These are phyloP conservation scores for Semnornis frantzii DNA, from an alignment of 2,113 vertebrate species.

Conservation along the genomic window DNA sequence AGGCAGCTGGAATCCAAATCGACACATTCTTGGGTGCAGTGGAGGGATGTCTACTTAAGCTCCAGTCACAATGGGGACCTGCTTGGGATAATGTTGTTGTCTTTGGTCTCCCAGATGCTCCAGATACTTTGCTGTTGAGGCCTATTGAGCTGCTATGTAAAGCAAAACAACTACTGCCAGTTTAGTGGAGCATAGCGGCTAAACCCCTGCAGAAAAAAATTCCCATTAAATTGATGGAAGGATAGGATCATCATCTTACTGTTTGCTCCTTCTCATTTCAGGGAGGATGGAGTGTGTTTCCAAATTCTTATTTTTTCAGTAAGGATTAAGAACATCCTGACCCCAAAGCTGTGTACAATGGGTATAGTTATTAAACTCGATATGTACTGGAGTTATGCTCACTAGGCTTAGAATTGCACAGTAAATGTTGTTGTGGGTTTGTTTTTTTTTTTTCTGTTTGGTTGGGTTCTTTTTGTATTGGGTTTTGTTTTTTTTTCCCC, in stretches of 20 bases:
- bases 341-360: not conserved
- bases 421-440: not conserved
- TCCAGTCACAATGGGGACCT: rapidly evolving
- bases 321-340: not conserved
- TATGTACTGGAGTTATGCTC: not conserved
- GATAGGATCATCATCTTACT: not conserved
- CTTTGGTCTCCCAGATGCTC: not conserved
- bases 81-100: not conserved
- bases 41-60: rapidly evolving
- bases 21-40: rapidly evolving
- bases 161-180: not conserved
- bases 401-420: not conserved
- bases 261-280: not conserved
- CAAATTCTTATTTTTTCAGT: not conserved
- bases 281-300: not conserved
- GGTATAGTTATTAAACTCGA: not conserved
- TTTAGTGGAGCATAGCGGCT: not conserved
- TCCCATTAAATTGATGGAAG: not conserved
- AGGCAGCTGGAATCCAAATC: not conserved
- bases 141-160: not conserved
- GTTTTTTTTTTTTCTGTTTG: not conserved
- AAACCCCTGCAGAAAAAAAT: not conserved
- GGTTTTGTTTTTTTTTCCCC: not conserved
- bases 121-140: not conserved
- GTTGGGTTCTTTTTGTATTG: not conserved